Percentiles rank a stretch among this genome's conserved stretches.
These are phyloP conservation scores for Corythucha ciliata DNA, from an alignment of 2,888 invertebrate species.

Conservation along the genomic window DNA sequence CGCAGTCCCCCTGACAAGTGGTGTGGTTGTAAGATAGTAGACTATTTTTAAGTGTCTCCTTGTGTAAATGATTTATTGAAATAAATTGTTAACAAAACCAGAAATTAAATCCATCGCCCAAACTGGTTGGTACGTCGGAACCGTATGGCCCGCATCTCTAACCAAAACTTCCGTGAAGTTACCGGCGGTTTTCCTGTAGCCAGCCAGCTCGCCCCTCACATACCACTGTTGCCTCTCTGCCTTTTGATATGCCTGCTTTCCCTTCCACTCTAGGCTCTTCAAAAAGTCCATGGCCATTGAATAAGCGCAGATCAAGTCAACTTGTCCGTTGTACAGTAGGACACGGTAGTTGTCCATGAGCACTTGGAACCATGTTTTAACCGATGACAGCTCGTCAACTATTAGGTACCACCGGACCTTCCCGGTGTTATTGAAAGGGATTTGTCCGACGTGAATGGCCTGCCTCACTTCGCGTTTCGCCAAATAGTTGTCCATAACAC, in stretches of 20 bases:
- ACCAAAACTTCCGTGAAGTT: conserved; percentile 65
- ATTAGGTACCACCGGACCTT: conserved; percentile 59
- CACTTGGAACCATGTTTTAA: conserved; percentile 60
- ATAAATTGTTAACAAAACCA: too few species aligned
- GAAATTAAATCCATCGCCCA: too few species aligned
- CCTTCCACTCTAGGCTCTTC: conserved; percentile 50
- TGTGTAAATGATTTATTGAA: too few species aligned
- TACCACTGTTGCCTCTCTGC: conserved; percentile 60
- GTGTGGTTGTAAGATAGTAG: too few species aligned
- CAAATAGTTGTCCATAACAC: conserved; percentile 41
- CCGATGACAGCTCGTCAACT: conserved; percentile 68
- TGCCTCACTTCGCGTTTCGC: conserved; percentile 48
- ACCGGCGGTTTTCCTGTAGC: conserved; percentile 62
- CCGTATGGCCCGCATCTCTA: conserved; percentile 72
- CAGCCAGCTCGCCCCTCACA: conserved; percentile 53
- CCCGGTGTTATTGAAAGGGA: conserved; percentile 53
- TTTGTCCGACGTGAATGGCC: conserved; percentile 75
- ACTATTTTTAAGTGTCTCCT: too few species aligned
- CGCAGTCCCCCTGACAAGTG: too few species aligned
- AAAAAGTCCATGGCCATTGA: conserved; percentile 53
- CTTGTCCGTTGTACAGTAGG: conserved; percentile 77
- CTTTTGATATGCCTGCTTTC: conserved; percentile 53
- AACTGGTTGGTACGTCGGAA: conserved; percentile 69
- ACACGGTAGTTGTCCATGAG: conserved; percentile 58
- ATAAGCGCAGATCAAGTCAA: conserved; percentile 87